phyloP scores from a whole-genome alignment of 2,888 invertebrate species.

The Drosophila lacicola region DNA sequence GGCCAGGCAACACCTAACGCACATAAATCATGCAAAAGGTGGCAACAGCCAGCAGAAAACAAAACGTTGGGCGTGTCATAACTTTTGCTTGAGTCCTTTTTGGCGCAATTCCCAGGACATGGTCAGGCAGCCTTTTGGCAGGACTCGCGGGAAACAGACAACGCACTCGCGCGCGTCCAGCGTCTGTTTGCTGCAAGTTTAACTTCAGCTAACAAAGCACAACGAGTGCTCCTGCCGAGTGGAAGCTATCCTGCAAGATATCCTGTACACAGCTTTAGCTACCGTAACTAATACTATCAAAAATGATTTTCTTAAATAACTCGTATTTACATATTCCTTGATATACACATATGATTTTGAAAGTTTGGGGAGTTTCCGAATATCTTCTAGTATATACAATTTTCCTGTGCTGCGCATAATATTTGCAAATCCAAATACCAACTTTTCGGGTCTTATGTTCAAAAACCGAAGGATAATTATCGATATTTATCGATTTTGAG shows the following conservation, averaged over 20 bases:
- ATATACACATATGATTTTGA: no score
- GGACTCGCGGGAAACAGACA: conserved; percentile 60
- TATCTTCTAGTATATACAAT: no score
- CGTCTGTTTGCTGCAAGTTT: conserved; percentile 22
- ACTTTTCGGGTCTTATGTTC: background rate
- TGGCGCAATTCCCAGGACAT: conserved; percentile 37
- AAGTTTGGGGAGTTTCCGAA: no score
- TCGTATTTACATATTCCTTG: no score
- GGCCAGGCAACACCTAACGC: conserved; percentile 67
- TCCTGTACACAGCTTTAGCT: background rate
- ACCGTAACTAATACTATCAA: no score
- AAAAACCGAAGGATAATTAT: no score
- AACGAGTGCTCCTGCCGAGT: background rate
- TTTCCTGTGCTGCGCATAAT: no score
- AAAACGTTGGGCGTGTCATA: conserved; percentile 69
- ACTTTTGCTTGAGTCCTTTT: conserved; percentile 53
- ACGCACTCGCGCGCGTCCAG: conserved; percentile 28
- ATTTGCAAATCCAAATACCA: no score
- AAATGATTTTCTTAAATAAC: background rate
- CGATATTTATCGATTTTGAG: no score
- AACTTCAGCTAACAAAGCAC: conserved; percentile 32
- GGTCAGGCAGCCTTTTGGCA: conserved; percentile 42
- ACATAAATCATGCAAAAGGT: conserved; percentile 78
- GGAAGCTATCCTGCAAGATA: conserved; percentile 1
- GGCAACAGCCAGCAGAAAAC: conserved; percentile 52